Evolutionary conservation across 2,113 vertebrate genomes (phyloP).

Genomic region (Channa maculata): DNA sequence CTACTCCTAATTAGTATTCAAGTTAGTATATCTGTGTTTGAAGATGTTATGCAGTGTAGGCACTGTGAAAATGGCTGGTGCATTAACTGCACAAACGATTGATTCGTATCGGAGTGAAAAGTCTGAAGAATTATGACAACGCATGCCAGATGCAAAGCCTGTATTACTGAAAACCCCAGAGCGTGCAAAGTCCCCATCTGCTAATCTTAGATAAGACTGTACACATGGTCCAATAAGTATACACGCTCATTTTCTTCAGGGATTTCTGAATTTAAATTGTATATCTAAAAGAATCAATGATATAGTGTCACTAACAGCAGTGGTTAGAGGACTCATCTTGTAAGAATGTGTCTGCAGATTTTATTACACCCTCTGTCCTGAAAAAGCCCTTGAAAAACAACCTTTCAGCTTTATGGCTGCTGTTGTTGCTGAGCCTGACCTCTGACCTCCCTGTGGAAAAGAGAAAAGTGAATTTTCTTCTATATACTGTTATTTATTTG

Average conservation of each 20-base stretch:
- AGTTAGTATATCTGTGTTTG: not conserved
- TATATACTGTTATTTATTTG: not conserved
- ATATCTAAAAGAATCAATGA: not conserved
- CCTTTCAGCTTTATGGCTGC: not conserved
- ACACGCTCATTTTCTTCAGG: not conserved
- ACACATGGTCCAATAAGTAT: not conserved
- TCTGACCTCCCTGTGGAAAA: conserved; percentile 5
- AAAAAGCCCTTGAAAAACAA: too few relatives aligned
- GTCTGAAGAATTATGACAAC: not conserved
- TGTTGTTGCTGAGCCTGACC: conserved; percentile 15
- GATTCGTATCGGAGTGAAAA: conserved; percentile 6
- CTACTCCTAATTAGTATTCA: not conserved
- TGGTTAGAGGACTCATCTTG: not conserved
- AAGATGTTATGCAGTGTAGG: not conserved
- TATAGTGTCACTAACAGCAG: not conserved
- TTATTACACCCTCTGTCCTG: not conserved
- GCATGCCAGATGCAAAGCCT: conserved; percentile 18
- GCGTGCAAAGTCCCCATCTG: conserved; percentile 31
- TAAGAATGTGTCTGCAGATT: conserved; percentile 7
- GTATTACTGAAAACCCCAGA: conserved; percentile 14
- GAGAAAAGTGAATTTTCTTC: not conserved
- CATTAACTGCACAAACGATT: not conserved
- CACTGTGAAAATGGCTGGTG: not conserved
- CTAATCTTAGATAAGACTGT: conserved; percentile 24
- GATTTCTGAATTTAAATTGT: conserved; percentile 5